Evolutionary conservation across 2,113 vertebrate species (phyloP).

Genomic region (Vireo altiloquus): DNA sequence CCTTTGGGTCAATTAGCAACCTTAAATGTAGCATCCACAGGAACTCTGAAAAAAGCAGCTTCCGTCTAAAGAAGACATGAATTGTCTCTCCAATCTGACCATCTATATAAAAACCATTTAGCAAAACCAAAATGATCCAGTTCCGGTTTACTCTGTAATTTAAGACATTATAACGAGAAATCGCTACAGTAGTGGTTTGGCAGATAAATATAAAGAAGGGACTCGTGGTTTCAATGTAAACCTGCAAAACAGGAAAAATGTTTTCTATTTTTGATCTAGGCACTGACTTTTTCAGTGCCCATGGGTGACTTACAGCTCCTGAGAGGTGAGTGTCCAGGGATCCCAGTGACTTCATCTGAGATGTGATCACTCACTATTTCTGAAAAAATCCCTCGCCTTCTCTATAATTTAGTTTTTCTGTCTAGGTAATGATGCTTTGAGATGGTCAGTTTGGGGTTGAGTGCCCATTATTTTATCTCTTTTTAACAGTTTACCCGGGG

Average conservation of each 20-base stretch:
- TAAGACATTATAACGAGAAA: slow-evolving; percentile 36
- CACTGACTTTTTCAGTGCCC: not conserved
- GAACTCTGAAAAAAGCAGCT: slow-evolving; percentile 24
- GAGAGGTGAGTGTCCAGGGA: not conserved
- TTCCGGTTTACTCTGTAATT: slow-evolving; percentile 41
- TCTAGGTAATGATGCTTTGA: not conserved
- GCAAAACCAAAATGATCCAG: slow-evolving; percentile 9
- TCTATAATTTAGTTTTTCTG: not conserved
- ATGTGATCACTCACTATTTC: not conserved
- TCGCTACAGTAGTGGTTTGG: slow-evolving; percentile 15
- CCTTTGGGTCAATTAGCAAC: not conserved
- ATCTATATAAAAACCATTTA: slow-evolving; percentile 58
- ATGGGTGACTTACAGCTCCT: not conserved
- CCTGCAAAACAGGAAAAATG: not conserved
- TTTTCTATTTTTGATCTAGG: slow-evolving; percentile 41
- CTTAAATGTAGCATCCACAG: slow-evolving; percentile 18
- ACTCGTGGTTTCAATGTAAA: not conserved
- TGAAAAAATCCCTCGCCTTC: not conserved
- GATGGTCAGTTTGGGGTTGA: not conserved
- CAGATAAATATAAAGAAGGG: slow-evolving; percentile 1
- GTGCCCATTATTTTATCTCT: not conserved
- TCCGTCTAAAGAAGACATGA: not conserved
- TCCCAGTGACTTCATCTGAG: not conserved
- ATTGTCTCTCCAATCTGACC: not conserved
- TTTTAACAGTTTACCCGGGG: not conserved